These are phyloP conservation scores for Sesamia nonagrioides DNA, from an alignment of 1,140 invertebrate genomes.

Conservation along the genomic window DNA sequence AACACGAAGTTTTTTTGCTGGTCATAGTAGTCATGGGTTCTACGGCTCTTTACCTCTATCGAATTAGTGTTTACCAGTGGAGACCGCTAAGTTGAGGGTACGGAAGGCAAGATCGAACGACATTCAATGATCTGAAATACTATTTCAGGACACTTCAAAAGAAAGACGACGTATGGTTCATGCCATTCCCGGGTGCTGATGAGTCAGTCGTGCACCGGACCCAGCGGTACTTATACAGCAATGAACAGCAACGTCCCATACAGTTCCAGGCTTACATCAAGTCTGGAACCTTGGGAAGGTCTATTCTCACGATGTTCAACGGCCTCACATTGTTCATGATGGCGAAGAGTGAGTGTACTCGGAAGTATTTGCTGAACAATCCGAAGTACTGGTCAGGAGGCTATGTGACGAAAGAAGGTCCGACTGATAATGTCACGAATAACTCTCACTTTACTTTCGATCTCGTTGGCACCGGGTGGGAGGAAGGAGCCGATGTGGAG, in stretches of 20 bases:
- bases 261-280: slow-evolving; percentile 89
- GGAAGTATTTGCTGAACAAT: slow-evolving; percentile 90
- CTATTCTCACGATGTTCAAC: slow-evolving; percentile 87
- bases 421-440: slow-evolving; percentile 89
- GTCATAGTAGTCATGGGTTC: no score
- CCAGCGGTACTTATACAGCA: slow-evolving; percentile 91
- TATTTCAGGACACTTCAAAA: slow-evolving; percentile 89
- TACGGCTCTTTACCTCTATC: no score
- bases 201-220: slow-evolving; percentile 92
- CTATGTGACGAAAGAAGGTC: slow-evolving; percentile 90
- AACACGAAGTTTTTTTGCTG: no score
- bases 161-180: slow-evolving; percentile 89
- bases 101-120: no score
- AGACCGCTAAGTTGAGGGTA: no score
- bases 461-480: slow-evolving; percentile 94
- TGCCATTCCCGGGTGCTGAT: slow-evolving; percentile 94
- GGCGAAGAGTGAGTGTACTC: slow-evolving; percentile 89
- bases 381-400: slow-evolving; percentile 84
- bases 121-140: background rate
- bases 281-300: slow-evolving; percentile 82
- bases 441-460: slow-evolving; percentile 90
- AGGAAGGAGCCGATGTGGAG: slow-evolving; percentile 89
- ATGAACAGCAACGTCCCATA: slow-evolving; percentile 91
- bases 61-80: no score
- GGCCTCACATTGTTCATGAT: slow-evolving; percentile 90